Conservation (phyloP, 2,888 invertebrate genomes). For the Caenorhabditis japonica region DNA sequence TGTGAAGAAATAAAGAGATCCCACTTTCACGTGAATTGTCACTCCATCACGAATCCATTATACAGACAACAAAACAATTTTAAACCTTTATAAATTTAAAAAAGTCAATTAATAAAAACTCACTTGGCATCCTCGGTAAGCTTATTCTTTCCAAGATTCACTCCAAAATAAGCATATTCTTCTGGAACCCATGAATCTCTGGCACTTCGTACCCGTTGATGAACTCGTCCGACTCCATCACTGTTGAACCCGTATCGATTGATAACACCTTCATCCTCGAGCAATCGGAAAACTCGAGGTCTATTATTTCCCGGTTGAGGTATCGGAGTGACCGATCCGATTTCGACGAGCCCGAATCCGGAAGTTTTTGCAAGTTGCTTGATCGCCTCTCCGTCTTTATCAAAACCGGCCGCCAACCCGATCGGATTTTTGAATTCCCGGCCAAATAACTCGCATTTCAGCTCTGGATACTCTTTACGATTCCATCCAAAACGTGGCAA, state of each 20-base stretch:
- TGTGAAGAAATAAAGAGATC: too few relatives aligned
- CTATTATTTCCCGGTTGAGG: slow-evolving; percentile 93
- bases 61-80: too few relatives aligned
- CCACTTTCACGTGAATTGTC: too few relatives aligned
- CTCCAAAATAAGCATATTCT: slow-evolving; percentile 82
- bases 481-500: slow-evolving; percentile 69
- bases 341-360: slow-evolving; percentile 95
- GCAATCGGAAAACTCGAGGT: slow-evolving; percentile 91
- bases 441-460: slow-evolving; percentile 70
- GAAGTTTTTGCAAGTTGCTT: slow-evolving; percentile 77
- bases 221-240: slow-evolving; percentile 84
- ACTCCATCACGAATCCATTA: too few relatives aligned
- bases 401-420: slow-evolving; percentile 97
- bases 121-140: slow-evolving; percentile 82
- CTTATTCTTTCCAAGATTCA: slow-evolving; percentile 97
- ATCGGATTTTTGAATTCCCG: slow-evolving; percentile 87
- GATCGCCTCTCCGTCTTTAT: slow-evolving; percentile 82
- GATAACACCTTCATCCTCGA: slow-evolving; percentile 82
- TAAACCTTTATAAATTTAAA: too few relatives aligned
- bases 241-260: slow-evolving; percentile 91
- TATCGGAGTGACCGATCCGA: slow-evolving; percentile 89
- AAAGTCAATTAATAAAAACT: too few relatives aligned
- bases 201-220: slow-evolving; percentile 60
- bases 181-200: slow-evolving; percentile 42
- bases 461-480: slow-evolving; percentile 69